Evolutionary conservation across 1,140 invertebrate genomes (phyloP).

Genomic region (Solenopsis invicta): DNA sequence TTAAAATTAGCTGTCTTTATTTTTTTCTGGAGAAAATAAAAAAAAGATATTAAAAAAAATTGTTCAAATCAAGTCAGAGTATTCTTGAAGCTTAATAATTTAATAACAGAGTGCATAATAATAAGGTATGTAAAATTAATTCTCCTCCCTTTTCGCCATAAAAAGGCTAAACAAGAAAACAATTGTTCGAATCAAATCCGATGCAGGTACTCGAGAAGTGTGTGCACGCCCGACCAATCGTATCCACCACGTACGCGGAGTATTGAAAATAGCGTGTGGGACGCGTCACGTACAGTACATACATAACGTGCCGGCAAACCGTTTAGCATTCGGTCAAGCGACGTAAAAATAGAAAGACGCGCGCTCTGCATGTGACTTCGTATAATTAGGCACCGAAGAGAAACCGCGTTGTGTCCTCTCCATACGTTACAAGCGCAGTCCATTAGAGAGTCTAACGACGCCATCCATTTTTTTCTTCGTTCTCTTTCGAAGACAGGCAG

Average conservation of each 20-base stretch:
- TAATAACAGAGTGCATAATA: not conserved
- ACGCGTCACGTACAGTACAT: constrained; percentile 51
- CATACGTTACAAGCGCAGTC: constrained; percentile 74
- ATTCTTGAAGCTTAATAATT: constrained; percentile 3
- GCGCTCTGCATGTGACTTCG: constrained; percentile 85
- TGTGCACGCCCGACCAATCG: not conserved
- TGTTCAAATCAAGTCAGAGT: too few relatives aligned
- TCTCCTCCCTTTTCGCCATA: not conserved
- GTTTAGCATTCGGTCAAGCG: constrained; percentile 83
- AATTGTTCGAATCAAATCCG: not conserved
- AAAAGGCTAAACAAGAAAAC: not conserved
- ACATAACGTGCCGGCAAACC: constrained; percentile 69
- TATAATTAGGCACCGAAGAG: constrained; percentile 85
- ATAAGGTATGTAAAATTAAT: too few relatives aligned
- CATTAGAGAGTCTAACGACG: constrained; percentile 63
- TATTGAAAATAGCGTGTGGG: constrained; percentile 72
- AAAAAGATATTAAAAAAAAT: too few relatives aligned
- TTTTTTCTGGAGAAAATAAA: too few relatives aligned
- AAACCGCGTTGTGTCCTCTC: constrained; percentile 65
- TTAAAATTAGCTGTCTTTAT: too few relatives aligned
- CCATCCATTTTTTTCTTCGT: constrained; percentile 58
- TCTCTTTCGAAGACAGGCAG: not conserved
- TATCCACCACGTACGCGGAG: not conserved
- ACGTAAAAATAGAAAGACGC: constrained; percentile 85
- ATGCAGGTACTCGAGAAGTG: not conserved